Base-by-base conservation (phyloP, 2,797 vertebrate species). In the Natrix natrix region DNA sequence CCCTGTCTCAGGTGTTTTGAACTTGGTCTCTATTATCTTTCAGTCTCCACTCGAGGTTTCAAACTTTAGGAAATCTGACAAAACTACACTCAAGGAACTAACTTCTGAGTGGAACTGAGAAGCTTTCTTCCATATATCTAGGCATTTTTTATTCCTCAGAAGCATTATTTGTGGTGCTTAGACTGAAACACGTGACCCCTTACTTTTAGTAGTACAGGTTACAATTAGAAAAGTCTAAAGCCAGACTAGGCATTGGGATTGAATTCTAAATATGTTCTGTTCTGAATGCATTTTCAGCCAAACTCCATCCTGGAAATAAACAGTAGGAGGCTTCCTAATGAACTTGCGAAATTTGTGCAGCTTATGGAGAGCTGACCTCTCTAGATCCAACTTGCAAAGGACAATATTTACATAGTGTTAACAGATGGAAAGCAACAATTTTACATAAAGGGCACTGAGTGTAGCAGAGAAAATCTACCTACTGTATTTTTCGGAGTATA, bases 101-200 rank as follows among this genome's bases (percentile, higher is more conserved):
- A 28, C 94, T 93, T 92, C 88, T 94, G 94, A 92, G 24, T 90
- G 94, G 91, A 95, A 92, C 87, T 88, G 60, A 91, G 92, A 69
- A 87, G 24, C 90, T 94, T 0, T 54, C 56, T 90, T 87, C 60
- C 87, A 78, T 88, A 92, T 59, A 12, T 22, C 28, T 22, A 22
- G 61, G 14, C 48, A 24, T 54, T 26, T 66, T 63, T 89, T 17
- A 66, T 10, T 6, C 26, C 48, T 10, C 7, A 22, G 52, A 52
- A 90, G 52, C 1, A 43, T 60, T 91, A 22, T 52, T 61, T 48
- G 26, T 43, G 48, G n/a, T 48, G 59, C 69, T 83, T 28, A 56
- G 14, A 5, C 16, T 66, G n/a, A 90, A 28, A 90, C 24, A 59
- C 13, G 8, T 59, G n/a, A 5, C 3, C 2, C 17, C 20, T 88